Conservation (phyloP, 2,888 invertebrate species). For the Melikaiella ostensackeni region DNA sequence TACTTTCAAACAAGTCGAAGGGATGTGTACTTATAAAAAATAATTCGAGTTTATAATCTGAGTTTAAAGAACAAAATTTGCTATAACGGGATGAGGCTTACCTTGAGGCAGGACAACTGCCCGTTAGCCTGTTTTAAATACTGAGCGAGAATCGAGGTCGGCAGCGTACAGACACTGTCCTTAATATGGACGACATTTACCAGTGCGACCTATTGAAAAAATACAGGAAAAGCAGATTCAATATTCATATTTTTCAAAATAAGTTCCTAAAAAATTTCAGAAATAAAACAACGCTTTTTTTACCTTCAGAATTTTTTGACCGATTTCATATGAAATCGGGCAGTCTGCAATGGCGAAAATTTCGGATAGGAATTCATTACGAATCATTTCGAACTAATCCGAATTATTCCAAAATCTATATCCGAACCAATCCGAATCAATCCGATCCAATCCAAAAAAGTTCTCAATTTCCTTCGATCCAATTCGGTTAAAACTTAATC, state of each 20-base stretch:
- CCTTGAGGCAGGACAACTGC: constrained; percentile 90
- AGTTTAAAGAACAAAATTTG: constrained; percentile 30
- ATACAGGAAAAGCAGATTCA: background rate
- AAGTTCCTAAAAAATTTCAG: background rate
- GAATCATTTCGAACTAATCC: too few relatives aligned
- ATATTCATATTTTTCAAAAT: constrained; percentile 28
- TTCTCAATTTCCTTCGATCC: too few relatives aligned
- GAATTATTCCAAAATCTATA: too few relatives aligned
- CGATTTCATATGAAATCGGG: too few relatives aligned
- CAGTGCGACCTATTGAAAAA: constrained; percentile 84
- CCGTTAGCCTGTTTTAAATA: constrained; percentile 92
- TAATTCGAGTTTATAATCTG: background rate
- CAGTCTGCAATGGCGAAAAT: too few relatives aligned
- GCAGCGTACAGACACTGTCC: constrained; percentile 88
- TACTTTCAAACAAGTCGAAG: background rate
- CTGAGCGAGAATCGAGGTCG: constrained; percentile 90
- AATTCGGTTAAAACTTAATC: too few relatives aligned
- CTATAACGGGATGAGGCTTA: constrained; percentile 73
- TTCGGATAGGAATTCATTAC: too few relatives aligned
- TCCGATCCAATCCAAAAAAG: too few relatives aligned
- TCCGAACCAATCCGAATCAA: too few relatives aligned
- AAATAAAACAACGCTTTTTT: background rate
- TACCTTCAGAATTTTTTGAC: background rate
- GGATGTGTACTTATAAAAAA: background rate
- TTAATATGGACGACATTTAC: constrained; percentile 90